Evolutionary conservation across 1,140 invertebrate species (phyloP).

Genomic region (Dufourea novaeangliae): DNA sequence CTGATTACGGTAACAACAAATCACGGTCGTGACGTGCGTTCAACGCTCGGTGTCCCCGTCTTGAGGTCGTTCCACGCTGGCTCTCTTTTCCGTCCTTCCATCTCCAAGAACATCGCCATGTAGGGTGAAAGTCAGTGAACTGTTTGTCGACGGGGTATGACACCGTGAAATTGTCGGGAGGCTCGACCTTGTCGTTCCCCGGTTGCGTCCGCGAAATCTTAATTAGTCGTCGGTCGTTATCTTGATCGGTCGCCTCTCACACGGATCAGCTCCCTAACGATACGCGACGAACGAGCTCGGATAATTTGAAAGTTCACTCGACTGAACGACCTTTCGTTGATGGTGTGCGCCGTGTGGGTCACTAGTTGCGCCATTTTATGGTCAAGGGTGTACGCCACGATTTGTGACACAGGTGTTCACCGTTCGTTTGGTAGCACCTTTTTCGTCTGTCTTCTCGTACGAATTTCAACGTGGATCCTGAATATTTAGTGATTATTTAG

Average conservation of each 20-base stretch:
- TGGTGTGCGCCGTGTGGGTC: not conserved
- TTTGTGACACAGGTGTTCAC: too few species aligned
- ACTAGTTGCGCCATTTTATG: not conserved
- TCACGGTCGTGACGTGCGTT: slow-evolving; percentile 21
- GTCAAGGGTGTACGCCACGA: not conserved
- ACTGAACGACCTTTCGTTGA: not conserved
- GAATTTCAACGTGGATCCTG: too few species aligned
- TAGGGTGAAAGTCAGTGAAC: slow-evolving; percentile 36
- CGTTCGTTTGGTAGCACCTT: too few species aligned
- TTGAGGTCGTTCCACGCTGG: not conserved
- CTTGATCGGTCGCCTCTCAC: not conserved
- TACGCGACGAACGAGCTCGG: too few species aligned
- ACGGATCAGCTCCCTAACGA: not conserved
- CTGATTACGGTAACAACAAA: slow-evolving; percentile 34
- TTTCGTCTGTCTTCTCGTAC: too few species aligned
- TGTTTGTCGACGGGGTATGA: not conserved
- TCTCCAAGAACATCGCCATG: slow-evolving; percentile 24
- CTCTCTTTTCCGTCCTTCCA: slow-evolving; percentile 17
- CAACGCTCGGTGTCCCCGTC: not conserved
- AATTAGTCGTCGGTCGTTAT: slow-evolving; percentile 24
- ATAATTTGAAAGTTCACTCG: not conserved
- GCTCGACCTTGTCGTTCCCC: not conserved
- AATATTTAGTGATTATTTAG: too few species aligned
- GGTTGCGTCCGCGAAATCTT: slow-evolving; percentile 39
- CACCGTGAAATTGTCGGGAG: slow-evolving; percentile 18